Base-by-base conservation (phyloP, 2,797 vertebrate genomes). In the Sciaenops ocellatus region DNA sequence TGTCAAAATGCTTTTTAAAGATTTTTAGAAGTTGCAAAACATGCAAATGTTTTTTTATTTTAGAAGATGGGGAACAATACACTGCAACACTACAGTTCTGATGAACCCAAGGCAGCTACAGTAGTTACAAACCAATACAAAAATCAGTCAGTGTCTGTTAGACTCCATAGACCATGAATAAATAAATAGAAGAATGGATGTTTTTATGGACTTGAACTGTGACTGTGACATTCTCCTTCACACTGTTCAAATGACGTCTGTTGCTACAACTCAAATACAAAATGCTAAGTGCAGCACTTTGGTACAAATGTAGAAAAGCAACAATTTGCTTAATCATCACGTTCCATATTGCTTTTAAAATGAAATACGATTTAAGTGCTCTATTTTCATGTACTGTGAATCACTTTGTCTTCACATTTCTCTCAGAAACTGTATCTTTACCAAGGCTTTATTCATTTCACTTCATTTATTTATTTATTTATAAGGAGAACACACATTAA, bases 341-440 rank as follows among this genome's bases (percentile, higher is more conserved):
- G 3, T 59, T 12, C 17, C 47, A 5, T 42, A 20, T 46, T 34
- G 13, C n/a, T 44, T 67, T 71, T 30, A 28, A 51, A 75, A 10
- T 42, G 7, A 0, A 28, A 47, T 41, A n/a, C 20, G n/a, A 75
- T 50, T 56, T 4, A 24, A 47, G 41, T 17, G 48, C 17, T 59
- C 5, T 47, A 17, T 12, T 47, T 70, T 13, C 9, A 26, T 15
- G 0, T 18, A 22, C 30, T 50, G 4, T 44, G 42, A 77, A 66
- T 73, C 22, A 56, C 24, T 52, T 41, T 66, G 34, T 60, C 60
- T 66, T 8, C 11, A 24, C 42, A 61, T 73, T 44, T 72, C 2
- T 38, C 4, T 34, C 34, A 46, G 12, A 55, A 59, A 69, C 13
- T 30, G 1, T 0, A 4, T 50, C 28, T 54, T 51, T 24, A 26